Percentiles rank a stretch among this genome's conserved stretches.
phyloP scores from a whole-genome alignment of 2,113 vertebrate species.

The Lasiurus borealis region DNA sequence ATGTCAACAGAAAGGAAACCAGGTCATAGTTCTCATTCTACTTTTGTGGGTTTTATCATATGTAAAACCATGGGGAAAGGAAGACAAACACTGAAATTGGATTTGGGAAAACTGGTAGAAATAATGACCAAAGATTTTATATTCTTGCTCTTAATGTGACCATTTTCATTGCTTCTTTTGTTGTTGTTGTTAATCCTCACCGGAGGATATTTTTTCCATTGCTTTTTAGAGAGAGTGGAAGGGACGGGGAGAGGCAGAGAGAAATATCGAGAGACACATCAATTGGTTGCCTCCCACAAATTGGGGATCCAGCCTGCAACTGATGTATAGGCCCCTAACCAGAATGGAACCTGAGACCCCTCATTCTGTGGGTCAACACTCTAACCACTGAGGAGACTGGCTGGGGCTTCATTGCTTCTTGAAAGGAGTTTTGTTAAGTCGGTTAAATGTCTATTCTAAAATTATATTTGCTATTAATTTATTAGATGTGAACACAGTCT shows the following conservation, averaged over 20 bases:
- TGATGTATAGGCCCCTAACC: no score
- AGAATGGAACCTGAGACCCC: no score
- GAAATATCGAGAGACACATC: no score
- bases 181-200: no score
- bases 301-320: no score
- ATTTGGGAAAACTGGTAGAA: background rate
- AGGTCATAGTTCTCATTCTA: background rate
- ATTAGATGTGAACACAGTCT: slow-evolving; percentile 6
- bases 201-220: no score
- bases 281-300: no score
- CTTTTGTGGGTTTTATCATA: background rate
- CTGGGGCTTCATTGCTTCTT: background rate
- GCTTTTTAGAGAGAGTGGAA: no score
- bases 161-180: background rate
- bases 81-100: background rate
- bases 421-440: background rate
- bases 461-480: slow-evolving; percentile 38
- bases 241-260: no score
- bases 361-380: no score
- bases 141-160: background rate
- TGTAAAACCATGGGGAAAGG: background rate
- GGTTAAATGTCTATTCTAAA: slow-evolving; percentile 13
- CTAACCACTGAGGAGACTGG: no score
- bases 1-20: slow-evolving; percentile 37
- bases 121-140: background rate